phyloP scores from a whole-genome alignment of 2,797 vertebrate genomes.

The Alauda arvensis region DNA sequence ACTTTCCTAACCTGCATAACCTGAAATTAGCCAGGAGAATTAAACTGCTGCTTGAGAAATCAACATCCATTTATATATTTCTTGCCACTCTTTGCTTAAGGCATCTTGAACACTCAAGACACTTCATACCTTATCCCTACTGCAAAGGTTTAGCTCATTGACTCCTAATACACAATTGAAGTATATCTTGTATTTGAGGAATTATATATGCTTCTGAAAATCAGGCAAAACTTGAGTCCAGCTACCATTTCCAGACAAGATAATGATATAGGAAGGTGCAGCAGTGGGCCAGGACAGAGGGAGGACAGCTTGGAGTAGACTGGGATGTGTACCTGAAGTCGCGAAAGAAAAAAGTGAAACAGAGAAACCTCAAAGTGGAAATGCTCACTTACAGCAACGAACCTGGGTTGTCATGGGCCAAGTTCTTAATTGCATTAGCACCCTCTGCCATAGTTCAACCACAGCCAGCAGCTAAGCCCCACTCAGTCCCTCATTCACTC shows the following conservation, averaged over 20 bases:
- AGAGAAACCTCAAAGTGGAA: background rate
- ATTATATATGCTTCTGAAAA: background rate
- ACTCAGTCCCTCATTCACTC: background rate
- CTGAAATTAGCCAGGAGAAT: background rate
- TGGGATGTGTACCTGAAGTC: background rate
- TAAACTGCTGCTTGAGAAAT: background rate
- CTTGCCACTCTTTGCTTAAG: background rate
- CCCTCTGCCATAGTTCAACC: background rate
- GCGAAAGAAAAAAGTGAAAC: background rate
- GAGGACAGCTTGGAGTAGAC: background rate
- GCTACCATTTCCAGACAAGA: background rate
- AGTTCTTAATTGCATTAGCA: background rate
- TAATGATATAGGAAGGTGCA: background rate
- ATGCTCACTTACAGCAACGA: background rate
- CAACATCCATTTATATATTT: background rate
- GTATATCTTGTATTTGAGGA: background rate
- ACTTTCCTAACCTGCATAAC: background rate
- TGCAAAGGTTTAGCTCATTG: background rate
- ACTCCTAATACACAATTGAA: background rate
- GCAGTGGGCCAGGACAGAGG: background rate
- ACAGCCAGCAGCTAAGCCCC: background rate
- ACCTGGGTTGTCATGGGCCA: accelerated
- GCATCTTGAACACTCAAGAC: background rate
- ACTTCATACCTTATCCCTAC: background rate
- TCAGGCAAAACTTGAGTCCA: background rate